These are phyloP conservation scores for Rhagonycha lutea DNA, from an alignment of 2,888 invertebrate species.

Conservation along the genomic window DNA sequence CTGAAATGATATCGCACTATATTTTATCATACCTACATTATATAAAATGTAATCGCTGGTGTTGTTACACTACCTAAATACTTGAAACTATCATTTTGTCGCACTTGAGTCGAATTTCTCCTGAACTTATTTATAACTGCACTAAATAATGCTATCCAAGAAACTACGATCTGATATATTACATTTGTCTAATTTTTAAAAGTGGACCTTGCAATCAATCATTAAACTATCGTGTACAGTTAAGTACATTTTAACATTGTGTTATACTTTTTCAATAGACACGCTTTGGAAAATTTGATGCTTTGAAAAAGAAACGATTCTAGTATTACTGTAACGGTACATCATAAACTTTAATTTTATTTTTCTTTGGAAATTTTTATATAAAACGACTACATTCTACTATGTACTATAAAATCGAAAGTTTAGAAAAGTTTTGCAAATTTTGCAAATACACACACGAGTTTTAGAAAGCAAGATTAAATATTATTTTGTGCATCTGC, in stretches of 20 bases:
- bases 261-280: not conserved
- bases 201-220: not conserved
- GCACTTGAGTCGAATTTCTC: too few species aligned
- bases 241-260: not conserved
- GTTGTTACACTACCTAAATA: too few species aligned
- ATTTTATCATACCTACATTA: too few species aligned
- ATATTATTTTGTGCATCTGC: not conserved
- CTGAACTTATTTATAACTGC: too few species aligned
- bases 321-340: not conserved
- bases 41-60: too few species aligned
- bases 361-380: not conserved
- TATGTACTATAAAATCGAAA: not conserved
- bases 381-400: not conserved
- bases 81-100: too few species aligned
- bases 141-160: not conserved
- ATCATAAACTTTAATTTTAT: not conserved
- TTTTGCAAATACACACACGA: not conserved
- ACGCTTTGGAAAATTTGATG: not conserved
- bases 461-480: not conserved
- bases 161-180: not conserved
- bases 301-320: not conserved
- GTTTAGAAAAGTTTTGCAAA: not conserved
- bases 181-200: not conserved
- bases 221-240: not conserved
- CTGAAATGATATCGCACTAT: too few species aligned